Evolutionary conservation across 2,797 vertebrate species (phyloP), one percentile per base, ranked within the genome.

Genomic region (Artibeus lituratus): DNA sequence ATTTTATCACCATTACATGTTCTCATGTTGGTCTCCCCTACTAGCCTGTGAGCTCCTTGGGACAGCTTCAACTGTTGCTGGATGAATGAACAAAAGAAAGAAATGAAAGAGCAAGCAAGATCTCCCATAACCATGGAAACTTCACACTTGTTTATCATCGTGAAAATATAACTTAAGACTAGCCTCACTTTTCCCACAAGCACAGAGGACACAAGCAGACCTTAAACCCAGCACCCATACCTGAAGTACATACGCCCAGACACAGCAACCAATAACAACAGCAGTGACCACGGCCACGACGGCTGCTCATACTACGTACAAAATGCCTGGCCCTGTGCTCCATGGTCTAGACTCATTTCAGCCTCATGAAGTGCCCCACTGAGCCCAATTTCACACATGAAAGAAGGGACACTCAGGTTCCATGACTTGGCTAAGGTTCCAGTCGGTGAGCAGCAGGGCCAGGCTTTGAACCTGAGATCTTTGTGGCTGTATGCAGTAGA

Each of bases 131-230:
- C 29, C 59, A 86, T 73, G 55, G 39, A 42, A 69, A 0, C 86
- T n/a, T 44, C 70, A 62, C 0, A 87, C 70, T 78, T 85, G 32
- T 93, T 97, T 92, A 83, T 5, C 0, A 81, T 39, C 73, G 72
- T 77, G 57, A 87, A 94, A 83, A 90, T 73, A 35, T 42, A 65
- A 85, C 10, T n/a, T 15, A 80, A 92, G 67, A 85, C 16, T 7
- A 70, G 90, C 19, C 44, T 94, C 57, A 32, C 42, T 93, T 62
- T 35, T 55, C 55, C 80, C 77, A 62, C 74, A 19, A 77, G 73
- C 65, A 90, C 29, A 88, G 92, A 76, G 32, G 3, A 77, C 12
- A 55, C 32, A 24, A 59, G 49, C 42, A 88, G 16, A 82, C 62
- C 78, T 86, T 35, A 91, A 84, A 67, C 59, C 92, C 37, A 73